Percentiles rank a stretch among this genome's conserved stretches.
phyloP scores from a whole-genome alignment of 1,140 invertebrate species.

The Trichonephila clavata region DNA sequence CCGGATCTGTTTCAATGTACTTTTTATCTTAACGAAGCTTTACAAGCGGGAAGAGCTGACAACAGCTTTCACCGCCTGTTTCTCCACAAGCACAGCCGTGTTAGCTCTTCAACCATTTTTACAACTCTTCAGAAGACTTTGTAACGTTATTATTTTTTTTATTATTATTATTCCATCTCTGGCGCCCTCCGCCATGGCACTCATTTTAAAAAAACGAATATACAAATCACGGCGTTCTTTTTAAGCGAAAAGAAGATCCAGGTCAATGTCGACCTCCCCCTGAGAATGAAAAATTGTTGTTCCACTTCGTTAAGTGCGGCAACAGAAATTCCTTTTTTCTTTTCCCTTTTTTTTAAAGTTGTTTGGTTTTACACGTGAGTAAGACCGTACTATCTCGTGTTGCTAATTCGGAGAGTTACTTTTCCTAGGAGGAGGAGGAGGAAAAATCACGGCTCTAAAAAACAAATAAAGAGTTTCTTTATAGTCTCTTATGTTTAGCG shows the following conservation, averaged over 20 bases:
- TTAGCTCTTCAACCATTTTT: background rate
- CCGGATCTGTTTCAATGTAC: background rate
- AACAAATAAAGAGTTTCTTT: slow-evolving; percentile 27
- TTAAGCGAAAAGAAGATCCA: slow-evolving; percentile 18
- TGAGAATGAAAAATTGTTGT: slow-evolving; percentile 40
- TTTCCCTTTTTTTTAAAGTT: background rate
- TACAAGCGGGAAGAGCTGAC: background rate
- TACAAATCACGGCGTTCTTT: background rate
- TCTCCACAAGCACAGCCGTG: background rate
- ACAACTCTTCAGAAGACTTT: background rate
- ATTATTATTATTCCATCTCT: background rate
- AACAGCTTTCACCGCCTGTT: slow-evolving; percentile 12
- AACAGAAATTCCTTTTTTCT: background rate
- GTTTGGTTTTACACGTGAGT: slow-evolving; percentile 35
- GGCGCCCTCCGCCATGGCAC: background rate
- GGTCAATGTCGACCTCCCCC: slow-evolving; percentile 54
- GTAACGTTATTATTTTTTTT: background rate
- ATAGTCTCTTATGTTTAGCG: background rate
- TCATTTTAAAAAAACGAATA: background rate
- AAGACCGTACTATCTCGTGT: slow-evolving; percentile 2
- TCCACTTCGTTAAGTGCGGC: slow-evolving; percentile 40
- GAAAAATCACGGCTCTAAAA: background rate
- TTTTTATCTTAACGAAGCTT: background rate
- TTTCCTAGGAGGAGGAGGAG: background rate
- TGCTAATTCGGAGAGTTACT: slow-evolving; percentile 24